phyloP scores from a whole-genome alignment of 2,888 invertebrate genomes.

The Pachycephus smyrnensis region DNA sequence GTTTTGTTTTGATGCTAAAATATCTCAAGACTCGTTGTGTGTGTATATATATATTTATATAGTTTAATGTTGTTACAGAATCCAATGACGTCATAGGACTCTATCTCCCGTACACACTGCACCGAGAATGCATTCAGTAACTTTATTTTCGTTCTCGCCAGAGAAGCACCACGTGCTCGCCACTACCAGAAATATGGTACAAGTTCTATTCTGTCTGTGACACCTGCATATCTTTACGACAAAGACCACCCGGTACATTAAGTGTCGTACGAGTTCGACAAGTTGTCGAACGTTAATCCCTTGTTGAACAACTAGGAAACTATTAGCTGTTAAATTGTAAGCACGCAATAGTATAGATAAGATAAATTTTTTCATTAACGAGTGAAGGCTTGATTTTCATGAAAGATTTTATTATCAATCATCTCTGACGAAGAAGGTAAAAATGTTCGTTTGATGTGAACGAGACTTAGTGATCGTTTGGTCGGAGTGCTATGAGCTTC shows the following conservation, averaged over 20 bases:
- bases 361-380: neutral
- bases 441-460: neutral
- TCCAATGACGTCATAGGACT: neutral
- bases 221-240: neutral
- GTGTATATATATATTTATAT: neutral
- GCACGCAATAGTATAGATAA: neutral
- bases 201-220: neutral
- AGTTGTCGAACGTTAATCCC: neutral
- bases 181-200: neutral
- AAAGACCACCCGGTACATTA: neutral
- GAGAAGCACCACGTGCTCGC: neutral
- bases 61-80: neutral
- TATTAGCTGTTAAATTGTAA: neutral
- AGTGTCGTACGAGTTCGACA: neutral
- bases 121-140: neutral
- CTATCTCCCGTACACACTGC: neutral
- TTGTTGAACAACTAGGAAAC: no score
- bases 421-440: neutral
- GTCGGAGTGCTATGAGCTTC: no score
- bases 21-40: neutral
- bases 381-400: neutral
- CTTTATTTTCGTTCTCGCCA: neutral
- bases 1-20: neutral
- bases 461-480: neutral
- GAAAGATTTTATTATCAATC: neutral